phyloP scores from a whole-genome alignment of 2,113 vertebrate genomes.

The Syngnathus floridae region DNA sequence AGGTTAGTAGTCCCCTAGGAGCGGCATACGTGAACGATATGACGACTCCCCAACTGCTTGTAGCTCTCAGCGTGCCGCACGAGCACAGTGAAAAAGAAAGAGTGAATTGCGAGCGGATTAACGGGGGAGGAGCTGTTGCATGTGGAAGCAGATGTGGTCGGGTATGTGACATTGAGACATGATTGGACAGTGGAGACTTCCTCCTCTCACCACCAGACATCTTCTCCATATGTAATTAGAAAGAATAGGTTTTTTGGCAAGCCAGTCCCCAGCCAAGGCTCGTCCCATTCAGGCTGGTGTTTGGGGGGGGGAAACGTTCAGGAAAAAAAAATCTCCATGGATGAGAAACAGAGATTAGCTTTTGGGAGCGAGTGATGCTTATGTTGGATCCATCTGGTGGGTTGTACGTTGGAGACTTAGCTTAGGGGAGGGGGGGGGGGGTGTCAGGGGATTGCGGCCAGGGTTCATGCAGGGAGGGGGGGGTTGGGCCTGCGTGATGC shows the following conservation, averaged over 20 bases:
- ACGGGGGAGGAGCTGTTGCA: constrained; percentile 18
- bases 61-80: constrained; percentile 6
- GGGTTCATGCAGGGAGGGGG: constrained; percentile 26
- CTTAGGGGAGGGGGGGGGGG: constrained; percentile 5
- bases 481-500: constrained; percentile 11
- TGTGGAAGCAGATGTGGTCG: constrained; percentile 24
- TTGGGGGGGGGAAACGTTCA: not conserved
- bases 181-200: constrained; percentile 21
- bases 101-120: constrained; percentile 1
- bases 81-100: constrained; percentile 12
- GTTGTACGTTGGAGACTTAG: constrained; percentile 9
- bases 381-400: constrained; percentile 10
- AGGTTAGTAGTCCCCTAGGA: constrained; percentile 5
- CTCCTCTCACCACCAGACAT: constrained; percentile 19
- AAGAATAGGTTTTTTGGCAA: constrained; percentile 13
- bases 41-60: constrained; percentile 17
- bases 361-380: constrained; percentile 23
- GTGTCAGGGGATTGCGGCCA: constrained; percentile 34
- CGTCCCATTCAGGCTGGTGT: constrained; percentile 11
- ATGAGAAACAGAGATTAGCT: constrained; percentile 16
- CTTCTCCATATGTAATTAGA: constrained; percentile 8
- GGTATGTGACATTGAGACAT: constrained; percentile 29
- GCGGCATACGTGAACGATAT: not conserved
- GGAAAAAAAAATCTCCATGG: constrained; percentile 3
- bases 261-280: constrained; percentile 13